These are phyloP conservation scores for Diogma glabrata DNA, from an alignment of 2,888 invertebrate genomes.

Conservation along the genomic window DNA sequence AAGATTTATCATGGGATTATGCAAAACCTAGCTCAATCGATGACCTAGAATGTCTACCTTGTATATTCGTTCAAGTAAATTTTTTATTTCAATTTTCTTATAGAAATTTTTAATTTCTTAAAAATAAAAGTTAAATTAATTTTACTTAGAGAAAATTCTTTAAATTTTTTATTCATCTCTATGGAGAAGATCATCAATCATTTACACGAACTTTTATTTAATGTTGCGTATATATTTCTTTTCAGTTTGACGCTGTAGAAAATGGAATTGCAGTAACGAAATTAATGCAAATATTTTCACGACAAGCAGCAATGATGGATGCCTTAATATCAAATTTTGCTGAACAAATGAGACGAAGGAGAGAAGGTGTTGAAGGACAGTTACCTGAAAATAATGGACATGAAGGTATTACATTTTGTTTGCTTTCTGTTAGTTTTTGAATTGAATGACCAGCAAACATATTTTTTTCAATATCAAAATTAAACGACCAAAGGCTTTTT, in stretches of 20 bases:
- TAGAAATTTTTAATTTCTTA: no score
- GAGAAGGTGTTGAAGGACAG: constrained; percentile 36
- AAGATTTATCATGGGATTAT: constrained; percentile 87
- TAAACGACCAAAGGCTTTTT: no score
- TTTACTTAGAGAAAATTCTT: no score
- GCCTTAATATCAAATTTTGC: constrained; percentile 73
- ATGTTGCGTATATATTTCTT: constrained; percentile 11
- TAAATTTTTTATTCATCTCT: no score
- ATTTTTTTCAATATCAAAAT: no score
- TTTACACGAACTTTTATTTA: no score
- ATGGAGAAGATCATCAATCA: no score
- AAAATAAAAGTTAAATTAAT: no score
- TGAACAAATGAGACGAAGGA: constrained; percentile 55
- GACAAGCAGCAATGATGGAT: constrained; percentile 78
- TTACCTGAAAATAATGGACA: constrained; percentile 34
- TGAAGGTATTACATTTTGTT: constrained; percentile 27
- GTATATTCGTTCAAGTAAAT: constrained; percentile 80
- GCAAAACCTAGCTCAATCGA: constrained; percentile 71
- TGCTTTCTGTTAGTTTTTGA: no score
- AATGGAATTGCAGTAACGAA: constrained; percentile 37
- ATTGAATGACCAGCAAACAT: no score
- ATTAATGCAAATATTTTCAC: constrained; percentile 42
- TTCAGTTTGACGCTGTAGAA: constrained; percentile 36
- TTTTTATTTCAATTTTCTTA: no score
- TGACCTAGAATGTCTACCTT: constrained; percentile 77